phyloP scores from a whole-genome alignment of 2,113 vertebrate genomes.

The Sturnira hondurensis region DNA sequence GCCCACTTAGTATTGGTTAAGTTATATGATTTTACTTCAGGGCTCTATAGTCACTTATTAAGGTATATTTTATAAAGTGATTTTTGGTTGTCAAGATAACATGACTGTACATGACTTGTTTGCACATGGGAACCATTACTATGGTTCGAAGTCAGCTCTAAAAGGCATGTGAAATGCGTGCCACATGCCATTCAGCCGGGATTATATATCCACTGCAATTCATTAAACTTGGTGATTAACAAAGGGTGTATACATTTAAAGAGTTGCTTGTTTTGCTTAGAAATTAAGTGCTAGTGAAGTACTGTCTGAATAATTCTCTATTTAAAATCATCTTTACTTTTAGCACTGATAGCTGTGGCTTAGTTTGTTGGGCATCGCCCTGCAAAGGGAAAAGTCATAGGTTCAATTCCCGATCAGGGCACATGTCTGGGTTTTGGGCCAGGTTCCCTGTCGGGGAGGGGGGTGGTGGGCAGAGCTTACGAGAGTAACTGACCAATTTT shows the following conservation, averaged over 20 bases:
- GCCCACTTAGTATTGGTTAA: neutral
- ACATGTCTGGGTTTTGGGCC: no score
- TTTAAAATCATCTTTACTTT: neutral
- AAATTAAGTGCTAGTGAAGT: slow-evolving; percentile 19
- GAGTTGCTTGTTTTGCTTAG: neutral
- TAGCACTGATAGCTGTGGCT: no score
- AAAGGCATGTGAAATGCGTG: neutral
- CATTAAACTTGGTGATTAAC: neutral
- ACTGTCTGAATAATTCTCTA: neutral
- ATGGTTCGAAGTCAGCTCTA: neutral
- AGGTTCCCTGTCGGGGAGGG: no score
- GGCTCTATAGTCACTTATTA: slow-evolving; percentile 24
- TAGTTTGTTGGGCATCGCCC: no score
- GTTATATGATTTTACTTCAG: slow-evolving; percentile 22
- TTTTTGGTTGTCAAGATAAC: slow-evolving; percentile 29
- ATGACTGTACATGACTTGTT: neutral
- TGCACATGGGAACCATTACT: neutral
- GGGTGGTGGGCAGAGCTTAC: no score
- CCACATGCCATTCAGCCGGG: neutral
- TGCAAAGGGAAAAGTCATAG: no score
- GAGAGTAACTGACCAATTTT: no score
- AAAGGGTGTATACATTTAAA: slow-evolving; percentile 11
- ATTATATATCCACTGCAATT: neutral
- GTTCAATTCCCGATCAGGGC: no score
- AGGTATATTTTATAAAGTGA: slow-evolving; percentile 39